Conservation (phyloP, 1,140 invertebrate species). For the Teleogryllus occipitalis region DNA sequence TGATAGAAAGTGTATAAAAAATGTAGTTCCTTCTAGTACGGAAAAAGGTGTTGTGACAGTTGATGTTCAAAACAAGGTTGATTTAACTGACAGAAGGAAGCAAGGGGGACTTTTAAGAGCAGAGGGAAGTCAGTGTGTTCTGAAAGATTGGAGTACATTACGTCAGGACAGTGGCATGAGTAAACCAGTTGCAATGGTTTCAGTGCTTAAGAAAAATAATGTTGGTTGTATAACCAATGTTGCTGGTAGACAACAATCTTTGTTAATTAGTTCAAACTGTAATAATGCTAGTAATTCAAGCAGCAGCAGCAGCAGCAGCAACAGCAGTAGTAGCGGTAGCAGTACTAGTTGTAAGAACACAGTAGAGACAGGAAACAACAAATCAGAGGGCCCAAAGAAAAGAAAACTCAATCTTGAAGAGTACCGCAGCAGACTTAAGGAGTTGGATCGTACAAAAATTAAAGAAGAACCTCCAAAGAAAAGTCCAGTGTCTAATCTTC, state of each 20-base stretch:
- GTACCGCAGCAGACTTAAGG: conserved; percentile 39
- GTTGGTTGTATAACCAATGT: conserved; percentile 12
- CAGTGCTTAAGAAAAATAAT: conserved; percentile 35
- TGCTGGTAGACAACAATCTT: conserved; percentile 31
- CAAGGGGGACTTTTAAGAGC: neutral
- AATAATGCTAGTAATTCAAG: conserved; percentile 7
- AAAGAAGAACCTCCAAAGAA: neutral
- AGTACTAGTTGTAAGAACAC: conserved; percentile 18
- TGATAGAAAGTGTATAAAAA: conserved; percentile 1
- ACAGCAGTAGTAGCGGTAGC: conserved; percentile 18
- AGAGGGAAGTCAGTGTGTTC: neutral
- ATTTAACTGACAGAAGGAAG: neutral
- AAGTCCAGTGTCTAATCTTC: too few species aligned
- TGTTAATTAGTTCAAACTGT: conserved; percentile 30
- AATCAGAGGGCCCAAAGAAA: conserved; percentile 30
- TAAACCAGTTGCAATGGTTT: conserved; percentile 33
- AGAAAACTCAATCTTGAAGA: conserved; percentile 43
- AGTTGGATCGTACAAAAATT: conserved; percentile 26
- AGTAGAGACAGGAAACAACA: conserved; percentile 16
- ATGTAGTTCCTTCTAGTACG: neutral
- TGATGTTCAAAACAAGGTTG: neutral
- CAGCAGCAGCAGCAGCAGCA: conserved; percentile 29
- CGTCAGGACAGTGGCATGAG: neutral
- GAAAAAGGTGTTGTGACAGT: neutral
- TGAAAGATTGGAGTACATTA: conserved; percentile 9